Percentiles rank a stretch among this genome's conserved stretches.
Evolutionary conservation across 2,888 invertebrate genomes (phyloP).

Genomic region (Eilema caniola): DNA sequence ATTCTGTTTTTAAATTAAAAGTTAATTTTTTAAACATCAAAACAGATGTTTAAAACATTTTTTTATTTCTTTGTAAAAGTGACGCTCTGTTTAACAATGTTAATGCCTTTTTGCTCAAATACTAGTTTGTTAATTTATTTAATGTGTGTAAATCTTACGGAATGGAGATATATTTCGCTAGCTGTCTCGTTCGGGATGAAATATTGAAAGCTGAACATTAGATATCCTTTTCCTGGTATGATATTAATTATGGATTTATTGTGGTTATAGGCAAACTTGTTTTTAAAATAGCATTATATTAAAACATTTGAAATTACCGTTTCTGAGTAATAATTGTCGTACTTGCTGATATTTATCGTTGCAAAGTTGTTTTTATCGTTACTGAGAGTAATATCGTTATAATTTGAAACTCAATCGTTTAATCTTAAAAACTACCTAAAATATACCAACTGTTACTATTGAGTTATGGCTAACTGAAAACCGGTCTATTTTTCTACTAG

Average conservation of each 20-base stretch:
- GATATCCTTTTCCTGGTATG: constrained; percentile 35
- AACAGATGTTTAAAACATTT: constrained; percentile 20
- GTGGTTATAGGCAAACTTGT: background rate
- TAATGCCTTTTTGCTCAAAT: constrained; percentile 22
- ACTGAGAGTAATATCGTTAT: constrained; percentile 34
- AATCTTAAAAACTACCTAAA: constrained; percentile 81
- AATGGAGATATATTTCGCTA: constrained; percentile 43
- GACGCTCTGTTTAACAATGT: constrained; percentile 12
- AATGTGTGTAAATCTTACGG: constrained; percentile 40
- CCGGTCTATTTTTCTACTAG: constrained; percentile 83
- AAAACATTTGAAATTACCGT: background rate
- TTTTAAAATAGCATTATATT: background rate
- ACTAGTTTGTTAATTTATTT: constrained; percentile 35
- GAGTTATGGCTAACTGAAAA: constrained; percentile 84
- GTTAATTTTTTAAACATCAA: constrained; percentile 22
- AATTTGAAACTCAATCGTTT: constrained; percentile 71
- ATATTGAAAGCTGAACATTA: constrained; percentile 31
- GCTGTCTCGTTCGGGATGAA: constrained; percentile 46
- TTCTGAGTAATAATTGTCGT: constrained; percentile 11
- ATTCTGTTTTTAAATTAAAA: constrained; percentile 26
- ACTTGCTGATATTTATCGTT: background rate
- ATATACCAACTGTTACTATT: constrained; percentile 78
- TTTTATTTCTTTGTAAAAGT: constrained; percentile 13
- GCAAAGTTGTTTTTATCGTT: constrained; percentile 15
- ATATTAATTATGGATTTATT: constrained; percentile 21